phyloP scores from a whole-genome alignment of 2,113 vertebrate genomes.

The Gallinago media region DNA sequence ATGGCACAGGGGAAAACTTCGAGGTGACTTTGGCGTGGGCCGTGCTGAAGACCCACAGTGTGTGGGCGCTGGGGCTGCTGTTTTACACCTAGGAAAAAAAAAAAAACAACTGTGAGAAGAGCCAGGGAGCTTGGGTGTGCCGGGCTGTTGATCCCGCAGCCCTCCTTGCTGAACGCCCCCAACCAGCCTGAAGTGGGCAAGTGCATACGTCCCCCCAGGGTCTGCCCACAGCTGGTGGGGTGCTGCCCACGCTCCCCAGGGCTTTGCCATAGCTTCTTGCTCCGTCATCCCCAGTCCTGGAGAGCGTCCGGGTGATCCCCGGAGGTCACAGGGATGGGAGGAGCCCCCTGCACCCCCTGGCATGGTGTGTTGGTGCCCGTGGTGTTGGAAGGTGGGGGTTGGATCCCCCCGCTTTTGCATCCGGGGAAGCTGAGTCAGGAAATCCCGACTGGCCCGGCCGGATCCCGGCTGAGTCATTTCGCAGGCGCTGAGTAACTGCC shows the following conservation, averaged over 20 bases:
- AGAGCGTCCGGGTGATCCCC: accelerated
- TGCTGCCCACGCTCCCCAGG: not conserved
- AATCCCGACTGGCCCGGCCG: slow-evolving; percentile 11
- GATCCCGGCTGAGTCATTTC: slow-evolving; percentile 57
- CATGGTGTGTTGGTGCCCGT: not conserved
- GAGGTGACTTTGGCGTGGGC: not conserved
- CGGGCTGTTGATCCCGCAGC: not conserved
- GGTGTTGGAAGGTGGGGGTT: not conserved
- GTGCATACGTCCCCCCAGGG: not conserved
- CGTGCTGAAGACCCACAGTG: accelerated
- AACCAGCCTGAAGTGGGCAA: accelerated
- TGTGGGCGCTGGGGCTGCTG: accelerated
- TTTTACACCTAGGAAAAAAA: slow-evolving; percentile 49
- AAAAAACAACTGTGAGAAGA: slow-evolving; percentile 12
- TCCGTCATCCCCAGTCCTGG: accelerated
- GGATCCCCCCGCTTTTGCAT: not conserved
- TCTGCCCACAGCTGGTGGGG: not conserved
- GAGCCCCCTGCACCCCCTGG: not conserved
- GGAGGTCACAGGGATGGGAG: not conserved
- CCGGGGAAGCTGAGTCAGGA: slow-evolving; percentile 41
- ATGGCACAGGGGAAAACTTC: not conserved
- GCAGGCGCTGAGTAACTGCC: slow-evolving; percentile 17
- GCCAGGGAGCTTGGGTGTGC: slow-evolving; percentile 26
- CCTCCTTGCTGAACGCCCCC: accelerated
- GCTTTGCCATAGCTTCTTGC: accelerated